These are phyloP conservation scores for Crypturellus tataupa DNA, from an alignment of 2,797 vertebrate genomes.

Conservation along the genomic window DNA sequence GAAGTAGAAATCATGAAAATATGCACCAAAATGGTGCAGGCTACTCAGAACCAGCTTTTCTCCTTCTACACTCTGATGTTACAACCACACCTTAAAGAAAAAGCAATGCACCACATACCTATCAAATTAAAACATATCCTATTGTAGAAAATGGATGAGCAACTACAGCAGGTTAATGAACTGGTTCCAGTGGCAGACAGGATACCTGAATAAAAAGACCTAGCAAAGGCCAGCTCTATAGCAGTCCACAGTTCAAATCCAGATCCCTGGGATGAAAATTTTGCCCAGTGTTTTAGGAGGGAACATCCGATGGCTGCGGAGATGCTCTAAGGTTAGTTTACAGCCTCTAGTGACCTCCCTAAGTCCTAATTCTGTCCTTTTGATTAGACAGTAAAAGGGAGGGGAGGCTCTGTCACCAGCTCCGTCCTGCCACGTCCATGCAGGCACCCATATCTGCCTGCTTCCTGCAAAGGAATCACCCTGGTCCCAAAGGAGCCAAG, in stretches of 20 bases:
- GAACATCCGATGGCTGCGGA: conserved; percentile 5
- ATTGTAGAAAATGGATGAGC: neutral
- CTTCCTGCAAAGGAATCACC: fast-evolving
- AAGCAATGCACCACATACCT: neutral
- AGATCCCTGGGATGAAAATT: neutral
- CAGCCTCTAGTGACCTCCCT: neutral
- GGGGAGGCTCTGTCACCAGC: neutral
- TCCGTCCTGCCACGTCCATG: neutral
- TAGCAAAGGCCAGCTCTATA: neutral
- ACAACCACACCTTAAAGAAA: neutral
- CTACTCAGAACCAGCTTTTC: neutral
- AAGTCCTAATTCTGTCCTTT: conserved; percentile 11
- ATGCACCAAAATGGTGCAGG: neutral
- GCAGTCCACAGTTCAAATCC: neutral
- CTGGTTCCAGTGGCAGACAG: neutral
- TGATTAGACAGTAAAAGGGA: neutral
- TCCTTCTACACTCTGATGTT: neutral
- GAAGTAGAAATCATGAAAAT: neutral
- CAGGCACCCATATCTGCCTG: neutral
- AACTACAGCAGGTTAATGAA: neutral
- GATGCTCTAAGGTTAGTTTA: neutral
- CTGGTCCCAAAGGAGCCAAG: neutral
- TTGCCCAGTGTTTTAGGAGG: neutral
- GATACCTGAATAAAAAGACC: neutral
- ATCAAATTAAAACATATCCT: neutral